Evolutionary conservation across 2,797 vertebrate species (phyloP).

Genomic region (Sebastes variabilis): DNA sequence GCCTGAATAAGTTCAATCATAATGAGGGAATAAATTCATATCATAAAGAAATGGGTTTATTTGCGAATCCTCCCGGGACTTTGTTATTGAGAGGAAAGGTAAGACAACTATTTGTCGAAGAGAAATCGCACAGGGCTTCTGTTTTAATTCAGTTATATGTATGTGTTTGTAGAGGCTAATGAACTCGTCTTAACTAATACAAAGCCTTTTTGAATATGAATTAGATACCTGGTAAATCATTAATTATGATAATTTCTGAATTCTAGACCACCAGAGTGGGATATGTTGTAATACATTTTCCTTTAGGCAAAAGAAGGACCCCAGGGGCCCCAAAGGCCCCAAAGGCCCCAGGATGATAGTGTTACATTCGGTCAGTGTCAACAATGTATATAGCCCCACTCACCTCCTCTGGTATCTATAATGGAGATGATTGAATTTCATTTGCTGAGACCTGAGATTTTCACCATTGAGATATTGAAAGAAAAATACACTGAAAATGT

Average conservation of each 20-base stretch:
- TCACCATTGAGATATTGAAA: background rate
- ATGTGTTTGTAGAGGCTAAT: slow-evolving; percentile 27
- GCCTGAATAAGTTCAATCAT: slow-evolving; percentile 77
- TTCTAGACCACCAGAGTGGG: background rate
- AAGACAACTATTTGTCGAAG: slow-evolving; percentile 50
- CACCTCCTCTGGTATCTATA: background rate
- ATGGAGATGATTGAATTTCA: background rate
- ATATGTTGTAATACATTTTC: background rate
- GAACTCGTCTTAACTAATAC: slow-evolving; percentile 19
- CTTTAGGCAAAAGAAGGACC: background rate
- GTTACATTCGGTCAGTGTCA: background rate
- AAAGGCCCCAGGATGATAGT: background rate
- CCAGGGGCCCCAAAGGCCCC: background rate
- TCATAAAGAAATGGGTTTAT: slow-evolving; percentile 63
- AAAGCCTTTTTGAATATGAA: slow-evolving; percentile 3
- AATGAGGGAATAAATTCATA: slow-evolving; percentile 75
- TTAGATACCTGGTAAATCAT: background rate
- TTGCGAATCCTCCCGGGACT: slow-evolving; percentile 58
- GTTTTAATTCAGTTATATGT: slow-evolving; percentile 17
- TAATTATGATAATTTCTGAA: slow-evolving; percentile 2
- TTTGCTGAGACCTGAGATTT: background rate
- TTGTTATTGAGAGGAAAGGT: slow-evolving; percentile 63
- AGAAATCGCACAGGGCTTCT: slow-evolving; percentile 26
- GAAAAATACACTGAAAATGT: background rate
- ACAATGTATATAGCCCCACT: background rate